These are phyloP conservation scores for Ashinkailepas kermadecensis DNA, from an alignment of 2,888 invertebrate genomes.

Conservation along the genomic window DNA sequence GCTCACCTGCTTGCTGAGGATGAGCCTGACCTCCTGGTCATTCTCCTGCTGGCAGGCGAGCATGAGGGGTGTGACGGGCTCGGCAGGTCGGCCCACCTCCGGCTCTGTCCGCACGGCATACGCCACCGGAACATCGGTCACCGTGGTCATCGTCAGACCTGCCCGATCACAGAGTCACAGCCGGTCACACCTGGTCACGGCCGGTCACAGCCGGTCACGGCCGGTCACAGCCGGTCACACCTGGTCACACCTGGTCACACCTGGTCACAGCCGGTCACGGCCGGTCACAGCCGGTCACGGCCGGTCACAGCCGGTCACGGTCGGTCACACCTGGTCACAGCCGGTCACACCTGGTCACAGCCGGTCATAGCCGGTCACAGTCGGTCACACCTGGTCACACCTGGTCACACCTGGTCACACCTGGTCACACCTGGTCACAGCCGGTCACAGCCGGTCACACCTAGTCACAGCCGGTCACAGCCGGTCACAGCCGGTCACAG, in stretches of 20 bases:
- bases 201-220: neutral
- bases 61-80: slow-evolving; percentile 77
- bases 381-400: too few relatives aligned
- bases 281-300: too few relatives aligned
- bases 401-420: too few relatives aligned
- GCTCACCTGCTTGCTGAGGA: slow-evolving; percentile 67
- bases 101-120: slow-evolving; percentile 23
- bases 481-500: too few relatives aligned
- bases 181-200: neutral
- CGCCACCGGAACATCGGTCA: slow-evolving; percentile 21
- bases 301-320: too few relatives aligned
- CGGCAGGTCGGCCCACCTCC: slow-evolving; percentile 29
- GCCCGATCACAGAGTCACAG: neutral
- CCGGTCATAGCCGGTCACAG: too few relatives aligned
- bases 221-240: neutral
- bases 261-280: too few relatives aligned
- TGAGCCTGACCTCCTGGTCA: slow-evolving; percentile 63
- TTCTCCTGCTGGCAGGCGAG: slow-evolving; percentile 85
- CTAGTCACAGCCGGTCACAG: too few relatives aligned
- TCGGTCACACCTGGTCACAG: too few relatives aligned
- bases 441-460: too few relatives aligned
- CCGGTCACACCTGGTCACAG: too few relatives aligned
- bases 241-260: neutral
- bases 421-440: too few relatives aligned
- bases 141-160: neutral